These are phyloP conservation scores for Gyps fulvus DNA, from an alignment of 2,113 vertebrate genomes.

Conservation along the genomic window DNA sequence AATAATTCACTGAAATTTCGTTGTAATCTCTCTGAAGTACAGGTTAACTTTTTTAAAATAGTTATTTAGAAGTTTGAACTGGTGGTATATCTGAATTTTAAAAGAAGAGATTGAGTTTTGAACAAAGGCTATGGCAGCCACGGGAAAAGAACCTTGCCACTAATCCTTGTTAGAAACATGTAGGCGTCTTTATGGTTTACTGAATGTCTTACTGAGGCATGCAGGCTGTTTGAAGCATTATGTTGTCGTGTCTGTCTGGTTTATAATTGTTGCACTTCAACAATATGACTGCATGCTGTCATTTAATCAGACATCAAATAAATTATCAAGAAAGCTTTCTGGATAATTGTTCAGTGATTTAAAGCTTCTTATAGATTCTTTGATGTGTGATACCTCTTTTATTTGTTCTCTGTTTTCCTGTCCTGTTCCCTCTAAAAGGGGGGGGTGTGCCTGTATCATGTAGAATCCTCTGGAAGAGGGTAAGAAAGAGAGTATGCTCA, in stretches of 20 bases:
- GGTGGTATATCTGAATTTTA: neutral
- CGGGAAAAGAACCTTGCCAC: neutral
- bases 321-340: slow-evolving; percentile 44
- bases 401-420: neutral
- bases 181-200: slow-evolving; percentile 40
- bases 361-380: neutral
- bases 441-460: neutral
- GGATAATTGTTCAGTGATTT: slow-evolving; percentile 18
- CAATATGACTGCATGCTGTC: slow-evolving; percentile 47
- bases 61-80: neutral
- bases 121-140: neutral
- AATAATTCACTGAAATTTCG: neutral
- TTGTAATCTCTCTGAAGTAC: neutral
- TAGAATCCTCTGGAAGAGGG: neutral
- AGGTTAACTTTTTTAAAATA: neutral
- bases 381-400: neutral
- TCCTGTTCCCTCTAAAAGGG: neutral
- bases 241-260: slow-evolving; percentile 56
- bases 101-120: neutral
- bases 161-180: slow-evolving; percentile 23
- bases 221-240: slow-evolving; percentile 33
- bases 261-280: slow-evolving; percentile 53
- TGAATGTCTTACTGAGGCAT: slow-evolving; percentile 28
- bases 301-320: slow-evolving; percentile 31
- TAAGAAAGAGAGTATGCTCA: neutral